Percentiles rank a stretch among this genome's conserved stretches.
phyloP scores from a whole-genome alignment of 2,888 invertebrate genomes.

The Platycnemis pennipes region DNA sequence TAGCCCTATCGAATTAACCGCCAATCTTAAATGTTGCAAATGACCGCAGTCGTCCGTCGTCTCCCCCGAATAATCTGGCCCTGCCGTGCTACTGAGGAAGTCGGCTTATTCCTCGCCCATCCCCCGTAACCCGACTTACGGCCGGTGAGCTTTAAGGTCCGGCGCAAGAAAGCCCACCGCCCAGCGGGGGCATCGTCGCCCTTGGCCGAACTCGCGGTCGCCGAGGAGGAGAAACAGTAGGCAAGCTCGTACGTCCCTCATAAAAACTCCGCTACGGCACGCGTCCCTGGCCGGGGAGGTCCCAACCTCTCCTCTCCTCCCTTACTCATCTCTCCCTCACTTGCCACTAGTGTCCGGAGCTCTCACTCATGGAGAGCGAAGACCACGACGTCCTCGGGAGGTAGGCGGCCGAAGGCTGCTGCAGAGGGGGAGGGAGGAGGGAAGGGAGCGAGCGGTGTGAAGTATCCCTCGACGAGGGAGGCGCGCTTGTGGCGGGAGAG shows the following conservation, averaged over 20 bases:
- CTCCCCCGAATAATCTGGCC: too few species aligned
- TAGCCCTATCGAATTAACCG: too few species aligned
- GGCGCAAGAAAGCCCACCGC: neutral
- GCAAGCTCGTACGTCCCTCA: neutral
- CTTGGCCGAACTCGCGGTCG: neutral
- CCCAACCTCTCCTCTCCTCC: neutral
- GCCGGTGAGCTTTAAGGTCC: neutral
- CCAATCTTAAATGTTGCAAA: too few species aligned
- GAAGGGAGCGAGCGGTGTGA: neutral
- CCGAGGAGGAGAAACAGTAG: neutral
- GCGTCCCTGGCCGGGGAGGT: constrained; percentile 35
- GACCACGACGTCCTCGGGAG: neutral
- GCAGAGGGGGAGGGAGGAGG: neutral
- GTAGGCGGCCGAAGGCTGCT: neutral
- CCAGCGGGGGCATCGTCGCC: neutral
- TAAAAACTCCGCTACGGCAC: neutral
- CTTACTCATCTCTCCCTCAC: neutral
- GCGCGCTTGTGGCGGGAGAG: neutral
- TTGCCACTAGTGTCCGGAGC: neutral
- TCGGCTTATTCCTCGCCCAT: neutral
- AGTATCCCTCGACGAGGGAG: neutral
- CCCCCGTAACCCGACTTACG: neutral
- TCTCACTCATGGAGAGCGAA: neutral
- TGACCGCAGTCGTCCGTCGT: too few species aligned
- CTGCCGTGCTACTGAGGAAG: neutral